Percentiles rank a stretch among this genome's conserved stretches.
phyloP scores from a whole-genome alignment of 2,113 vertebrate genomes.

The Verasper variegatus region DNA sequence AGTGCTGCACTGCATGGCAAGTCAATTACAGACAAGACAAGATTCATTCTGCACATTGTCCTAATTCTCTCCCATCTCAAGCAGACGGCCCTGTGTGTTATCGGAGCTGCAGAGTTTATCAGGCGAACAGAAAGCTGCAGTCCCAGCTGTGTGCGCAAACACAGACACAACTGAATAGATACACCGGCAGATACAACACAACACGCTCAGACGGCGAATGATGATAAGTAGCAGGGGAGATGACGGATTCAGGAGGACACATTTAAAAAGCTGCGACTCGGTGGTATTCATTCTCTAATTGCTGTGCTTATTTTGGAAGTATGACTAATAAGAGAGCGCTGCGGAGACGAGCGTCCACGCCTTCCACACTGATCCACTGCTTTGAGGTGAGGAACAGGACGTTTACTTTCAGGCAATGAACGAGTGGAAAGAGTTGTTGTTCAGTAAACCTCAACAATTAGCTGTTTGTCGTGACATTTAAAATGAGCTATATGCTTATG shows the following conservation, averaged over 20 bases:
- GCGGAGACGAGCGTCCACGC: neutral
- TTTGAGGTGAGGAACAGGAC: no score
- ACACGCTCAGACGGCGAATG: slow-evolving; percentile 3
- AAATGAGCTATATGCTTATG: no score
- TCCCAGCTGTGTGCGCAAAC: slow-evolving; percentile 7
- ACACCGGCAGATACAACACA: slow-evolving; percentile 10
- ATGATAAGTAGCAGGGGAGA: slow-evolving; percentile 4
- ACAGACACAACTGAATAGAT: slow-evolving; percentile 2
- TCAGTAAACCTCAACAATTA: neutral
- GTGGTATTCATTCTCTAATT: neutral
- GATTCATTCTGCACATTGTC: neutral
- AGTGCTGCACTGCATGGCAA: neutral
- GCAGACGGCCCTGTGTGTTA: slow-evolving; percentile 15
- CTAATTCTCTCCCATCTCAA: neutral
- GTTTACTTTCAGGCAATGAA: no score
- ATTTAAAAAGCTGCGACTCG: neutral
- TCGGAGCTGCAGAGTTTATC: slow-evolving; percentile 41
- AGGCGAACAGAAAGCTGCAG: slow-evolving; percentile 2
- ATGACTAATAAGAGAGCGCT: neutral
- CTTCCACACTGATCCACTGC: no score
- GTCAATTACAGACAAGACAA: neutral
- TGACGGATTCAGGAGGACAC: neutral
- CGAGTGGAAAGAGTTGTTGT: no score
- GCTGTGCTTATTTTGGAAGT: neutral
- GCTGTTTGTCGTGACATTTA: no score